Evolutionary conservation across 2,888 invertebrate species (phyloP).

Genomic region (Theretra japonica): DNA sequence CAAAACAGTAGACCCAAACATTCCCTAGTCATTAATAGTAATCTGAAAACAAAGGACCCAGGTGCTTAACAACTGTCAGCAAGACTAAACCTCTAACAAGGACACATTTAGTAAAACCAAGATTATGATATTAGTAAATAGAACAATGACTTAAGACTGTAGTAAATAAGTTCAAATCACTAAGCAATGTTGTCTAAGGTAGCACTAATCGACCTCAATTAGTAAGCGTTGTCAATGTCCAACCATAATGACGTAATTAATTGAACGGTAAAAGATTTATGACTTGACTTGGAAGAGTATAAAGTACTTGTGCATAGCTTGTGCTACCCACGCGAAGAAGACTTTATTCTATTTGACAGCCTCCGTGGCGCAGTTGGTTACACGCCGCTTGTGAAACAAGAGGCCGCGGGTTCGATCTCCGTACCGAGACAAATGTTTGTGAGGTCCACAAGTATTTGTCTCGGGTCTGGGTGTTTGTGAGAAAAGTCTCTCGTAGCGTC

Average conservation of each 20-base stretch:
- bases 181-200: not conserved
- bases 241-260: constrained; percentile 9
- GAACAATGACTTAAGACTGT: not conserved
- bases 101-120: not conserved
- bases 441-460: too few species aligned
- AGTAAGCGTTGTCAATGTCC: not conserved
- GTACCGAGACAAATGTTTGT: too few species aligned
- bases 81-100: not conserved
- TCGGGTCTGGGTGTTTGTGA: too few species aligned
- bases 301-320: not conserved
- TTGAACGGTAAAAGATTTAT: not conserved
- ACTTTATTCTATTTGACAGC: too few species aligned
- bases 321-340: too few species aligned
- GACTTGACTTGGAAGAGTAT: not conserved
- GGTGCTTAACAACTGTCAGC: not conserved
- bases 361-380: too few species aligned
- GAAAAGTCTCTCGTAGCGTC: too few species aligned
- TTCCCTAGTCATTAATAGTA: too few species aligned
- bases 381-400: too few species aligned
- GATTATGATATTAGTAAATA: not conserved
- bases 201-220: not conserved
- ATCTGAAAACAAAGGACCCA: not conserved
- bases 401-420: too few species aligned
- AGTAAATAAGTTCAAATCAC: not conserved
- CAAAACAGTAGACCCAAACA: too few species aligned